Percentiles rank a stretch among this genome's conserved stretches.
Conservation (phyloP, 2,888 invertebrate genomes). For the Sphaeridia pumilis region DNA sequence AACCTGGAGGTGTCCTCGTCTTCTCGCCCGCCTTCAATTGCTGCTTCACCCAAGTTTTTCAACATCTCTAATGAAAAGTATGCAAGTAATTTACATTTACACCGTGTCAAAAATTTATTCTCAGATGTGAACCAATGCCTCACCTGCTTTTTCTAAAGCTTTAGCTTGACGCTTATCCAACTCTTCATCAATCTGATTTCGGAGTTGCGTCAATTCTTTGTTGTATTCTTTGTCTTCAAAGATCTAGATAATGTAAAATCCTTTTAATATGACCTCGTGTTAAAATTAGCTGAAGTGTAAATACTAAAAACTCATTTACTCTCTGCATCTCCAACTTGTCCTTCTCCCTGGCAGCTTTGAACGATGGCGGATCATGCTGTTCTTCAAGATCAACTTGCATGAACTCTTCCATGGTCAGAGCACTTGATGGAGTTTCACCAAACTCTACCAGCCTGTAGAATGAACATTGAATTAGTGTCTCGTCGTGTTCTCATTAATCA, state of each 20-base stretch:
- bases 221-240: constrained; percentile 46
- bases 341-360: constrained; percentile 76
- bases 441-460: constrained; percentile 68
- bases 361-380: constrained; percentile 92
- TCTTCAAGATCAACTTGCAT: constrained; percentile 92
- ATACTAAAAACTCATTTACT: constrained; percentile 42
- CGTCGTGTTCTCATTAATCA: background rate
- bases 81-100: background rate
- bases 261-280: too few species aligned
- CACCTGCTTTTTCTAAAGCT: constrained; percentile 2
- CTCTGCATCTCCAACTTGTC: constrained; percentile 73
- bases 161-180: constrained; percentile 47
- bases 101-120: background rate
- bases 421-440: constrained; percentile 90
- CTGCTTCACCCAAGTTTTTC: background rate
- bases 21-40: constrained; percentile 5
- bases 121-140: background rate
- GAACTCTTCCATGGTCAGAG: constrained; percentile 90
- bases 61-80: background rate
- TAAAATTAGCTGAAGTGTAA: background rate
- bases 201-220: constrained; percentile 58
- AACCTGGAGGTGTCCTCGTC: constrained; percentile 42
- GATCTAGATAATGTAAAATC: constrained; percentile 40
- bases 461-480: background rate
- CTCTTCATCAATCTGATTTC: constrained; percentile 71